Percentiles rank a stretch among this genome's conserved stretches.
phyloP scores from a whole-genome alignment of 1,140 invertebrate genomes.

The Lysiphlebus fabarum region DNA sequence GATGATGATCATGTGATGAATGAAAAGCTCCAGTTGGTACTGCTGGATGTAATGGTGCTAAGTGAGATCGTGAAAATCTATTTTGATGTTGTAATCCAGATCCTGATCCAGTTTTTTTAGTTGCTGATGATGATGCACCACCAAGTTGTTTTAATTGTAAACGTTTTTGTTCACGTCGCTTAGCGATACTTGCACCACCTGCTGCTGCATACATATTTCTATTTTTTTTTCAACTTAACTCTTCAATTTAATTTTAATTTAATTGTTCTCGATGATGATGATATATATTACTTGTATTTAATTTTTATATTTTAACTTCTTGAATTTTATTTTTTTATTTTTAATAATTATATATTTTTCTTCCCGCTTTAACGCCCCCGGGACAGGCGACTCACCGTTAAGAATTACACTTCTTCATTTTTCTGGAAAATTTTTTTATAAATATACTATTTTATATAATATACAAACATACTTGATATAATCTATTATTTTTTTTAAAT shows the following conservation, averaged over 20 bases:
- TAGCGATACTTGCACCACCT: constrained; percentile 50
- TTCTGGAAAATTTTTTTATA: not conserved
- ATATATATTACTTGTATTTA: no score
- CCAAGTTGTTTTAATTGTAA: constrained; percentile 40
- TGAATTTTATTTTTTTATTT: not conserved
- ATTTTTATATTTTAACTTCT: not conserved
- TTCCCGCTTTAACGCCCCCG: constrained; percentile 38
- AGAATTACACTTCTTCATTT: constrained; percentile 27
- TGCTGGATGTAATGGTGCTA: constrained; percentile 31
- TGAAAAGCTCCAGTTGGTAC: constrained; percentile 29
- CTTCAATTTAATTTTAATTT: not conserved
- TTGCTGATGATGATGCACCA: constrained; percentile 20
- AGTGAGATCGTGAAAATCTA: constrained; percentile 20
- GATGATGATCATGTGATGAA: constrained; percentile 24
- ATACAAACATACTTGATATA: no score
- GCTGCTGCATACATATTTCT: constrained; percentile 49
- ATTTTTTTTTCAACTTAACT: not conserved
- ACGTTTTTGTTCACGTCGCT: constrained; percentile 47
- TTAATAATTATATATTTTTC: not conserved
- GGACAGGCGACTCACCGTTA: constrained; percentile 35
- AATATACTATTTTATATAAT: no score
- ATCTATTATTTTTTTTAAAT: no score
- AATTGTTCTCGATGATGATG: no score
- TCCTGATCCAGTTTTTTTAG: constrained; percentile 6
- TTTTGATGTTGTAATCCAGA: not conserved